Base-by-base conservation (phyloP, 2,113 vertebrate species). In the Heteronetta atricapilla region DNA sequence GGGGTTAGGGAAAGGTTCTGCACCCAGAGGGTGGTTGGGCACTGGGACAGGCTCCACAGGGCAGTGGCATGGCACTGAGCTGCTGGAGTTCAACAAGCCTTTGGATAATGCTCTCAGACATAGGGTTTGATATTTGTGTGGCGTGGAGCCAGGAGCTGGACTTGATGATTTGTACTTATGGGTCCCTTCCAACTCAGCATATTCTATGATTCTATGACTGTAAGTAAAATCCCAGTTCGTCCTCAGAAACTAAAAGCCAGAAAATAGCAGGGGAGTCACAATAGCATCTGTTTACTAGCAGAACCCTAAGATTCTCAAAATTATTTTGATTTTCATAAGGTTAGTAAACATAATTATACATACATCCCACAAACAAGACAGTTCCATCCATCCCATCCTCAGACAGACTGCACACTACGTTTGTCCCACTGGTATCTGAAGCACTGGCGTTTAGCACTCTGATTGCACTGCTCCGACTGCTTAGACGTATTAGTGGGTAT, bases 291-390 rank as follows among this genome's bases (percentile, higher is more conserved):
- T 42, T 92, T 80, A 33, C 31, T 70, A 67, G 10, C 4, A 85
- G 50, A 87, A 66, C 2, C 2, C 8, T 19, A 34, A 21, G 4
- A 69, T 11, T 36, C n/a, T 76, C 59, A 91, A 83, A 76, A 63
- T 3, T 0, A 48, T 34, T 77, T 59, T 84, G 8, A 63, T 81
- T 81, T 95, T 82, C 14, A 18, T 46, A 48, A 67, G 8, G 19
- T 77, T 67, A 89, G 26, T 82, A 80, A 85, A 73, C 18, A 36
- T 26, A 64, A 75, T 25, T 17, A 87, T 93, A 98, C 98, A 83
- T 97, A 98, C 98, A 98, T 96, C 98, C 98, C 21, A 96, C 97
- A 95, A 98, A 98, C 59, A 98, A n/a, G n/a, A 98, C 98, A 14
- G 97, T 96, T 94, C 98, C 98, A 55, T 67, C 85, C 13, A 96